Evolutionary conservation across 2,797 vertebrate species (phyloP).

Genomic region (Tinamus major): DNA sequence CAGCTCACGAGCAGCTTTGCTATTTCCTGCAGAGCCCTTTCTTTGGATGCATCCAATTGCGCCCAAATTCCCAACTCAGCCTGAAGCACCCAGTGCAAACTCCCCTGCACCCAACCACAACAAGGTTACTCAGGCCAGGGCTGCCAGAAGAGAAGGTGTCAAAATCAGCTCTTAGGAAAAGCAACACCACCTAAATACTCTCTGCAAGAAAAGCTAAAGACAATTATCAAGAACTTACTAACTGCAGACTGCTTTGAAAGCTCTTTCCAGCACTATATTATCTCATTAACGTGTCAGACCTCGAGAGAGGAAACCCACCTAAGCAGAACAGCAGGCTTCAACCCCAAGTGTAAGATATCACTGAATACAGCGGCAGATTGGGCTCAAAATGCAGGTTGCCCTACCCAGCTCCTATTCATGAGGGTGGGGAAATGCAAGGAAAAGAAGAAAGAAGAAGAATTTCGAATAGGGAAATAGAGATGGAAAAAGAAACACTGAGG

Average conservation of each 20-base stretch:
- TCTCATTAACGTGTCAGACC: slow-evolving; percentile 14
- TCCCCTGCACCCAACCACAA: not conserved
- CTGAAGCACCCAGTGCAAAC: not conserved
- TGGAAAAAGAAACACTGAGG: not conserved
- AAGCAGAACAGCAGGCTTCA: slow-evolving; percentile 15
- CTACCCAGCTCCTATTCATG: not conserved
- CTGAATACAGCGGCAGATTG: not conserved
- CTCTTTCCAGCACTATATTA: not conserved
- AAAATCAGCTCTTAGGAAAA: not conserved
- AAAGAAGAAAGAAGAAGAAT: not conserved
- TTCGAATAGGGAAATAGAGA: not conserved
- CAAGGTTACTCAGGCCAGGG: not conserved
- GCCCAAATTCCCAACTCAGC: not conserved
- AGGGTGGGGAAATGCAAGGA: not conserved
- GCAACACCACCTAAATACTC: not conserved
- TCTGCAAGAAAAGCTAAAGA: not conserved
- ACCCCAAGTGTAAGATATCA: not conserved
- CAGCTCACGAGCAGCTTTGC: not conserved
- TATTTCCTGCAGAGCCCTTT: not conserved
- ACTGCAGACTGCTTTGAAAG: not conserved
- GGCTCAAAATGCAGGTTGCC: not conserved
- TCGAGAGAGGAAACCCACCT: not conserved
- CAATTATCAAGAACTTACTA: not conserved
- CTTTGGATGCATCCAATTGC: not conserved
- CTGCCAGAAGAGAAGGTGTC: not conserved